Base-by-base conservation (phyloP, 2,113 vertebrate genomes). In the Xenopus laevis region DNA sequence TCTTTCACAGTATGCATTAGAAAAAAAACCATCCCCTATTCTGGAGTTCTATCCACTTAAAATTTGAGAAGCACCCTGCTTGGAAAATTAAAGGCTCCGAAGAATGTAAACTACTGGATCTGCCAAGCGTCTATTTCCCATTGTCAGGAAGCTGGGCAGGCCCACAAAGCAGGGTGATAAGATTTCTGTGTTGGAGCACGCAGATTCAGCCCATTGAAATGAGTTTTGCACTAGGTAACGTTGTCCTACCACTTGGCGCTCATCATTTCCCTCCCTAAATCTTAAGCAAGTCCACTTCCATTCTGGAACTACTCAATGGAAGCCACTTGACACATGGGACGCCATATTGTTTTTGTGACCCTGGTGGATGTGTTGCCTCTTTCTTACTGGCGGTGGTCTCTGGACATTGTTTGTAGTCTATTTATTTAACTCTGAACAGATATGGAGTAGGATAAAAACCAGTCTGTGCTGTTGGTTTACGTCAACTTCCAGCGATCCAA, bases 1-100 rank as follows among this genome's bases (percentile, higher is more conserved):
- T 91, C 90, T 92, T 92, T 88, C 91, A 89, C 91, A 92, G 91
- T 92, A 89, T 92, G 90, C 90, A 89, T 92, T 92, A 92, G 90
- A 91, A 91, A 91, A 88, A 92, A 92, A 89, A 87, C 8, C 87
- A 87, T 84, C 86, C 86, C 87, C 85, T 88, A 89, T 87, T 89
- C 91, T 89, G 23, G 23, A 27, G 23, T 27, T 27, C 23, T 27
- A 27, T 27, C 23, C 23, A 27, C 23, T 27, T 27, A 27, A 27
- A 27, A 84, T 88, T 88, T 90, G 85, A 87, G 88, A 86, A 86
- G 89, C 86, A 86, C 88, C 87, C 90, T 88, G 87, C 89, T 87
- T 90, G 90, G 89, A 90, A 63, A 55, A 89, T 85, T 90, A 87
- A 88, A 88, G 81, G 83, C 87, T 85, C 82, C 7, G 90, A 89